Evolutionary conservation across 2,888 invertebrate genomes (phyloP).

Genomic region (Malthinus seriepunctatus): DNA sequence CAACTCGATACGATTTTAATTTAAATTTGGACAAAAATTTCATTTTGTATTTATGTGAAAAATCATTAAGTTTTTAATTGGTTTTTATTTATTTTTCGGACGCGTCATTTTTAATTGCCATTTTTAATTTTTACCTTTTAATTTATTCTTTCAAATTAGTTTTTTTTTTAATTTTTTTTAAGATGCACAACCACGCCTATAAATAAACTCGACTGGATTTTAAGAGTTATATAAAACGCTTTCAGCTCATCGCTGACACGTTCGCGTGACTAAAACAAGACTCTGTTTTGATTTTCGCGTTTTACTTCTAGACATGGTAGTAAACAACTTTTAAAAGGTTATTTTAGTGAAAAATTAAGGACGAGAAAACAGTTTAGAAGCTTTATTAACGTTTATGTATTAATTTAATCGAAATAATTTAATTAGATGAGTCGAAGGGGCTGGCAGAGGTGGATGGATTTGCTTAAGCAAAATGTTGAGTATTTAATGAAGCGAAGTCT

Average conservation of each 20-base stretch:
- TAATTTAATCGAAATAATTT: neutral
- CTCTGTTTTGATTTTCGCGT: conserved; percentile 9
- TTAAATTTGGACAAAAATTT: too few species aligned
- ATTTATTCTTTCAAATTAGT: neutral
- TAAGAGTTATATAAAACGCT: conserved; percentile 6
- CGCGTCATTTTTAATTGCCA: too few species aligned
- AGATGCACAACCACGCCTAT: neutral
- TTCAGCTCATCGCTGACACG: conserved; percentile 10
- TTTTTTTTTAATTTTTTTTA: neutral
- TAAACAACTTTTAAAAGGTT: conserved; percentile 1
- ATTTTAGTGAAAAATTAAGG: conserved; percentile 4
- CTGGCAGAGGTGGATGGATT: too few species aligned
- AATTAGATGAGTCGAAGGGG: neutral
- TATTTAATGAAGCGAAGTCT: too few species aligned
- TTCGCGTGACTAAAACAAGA: conserved; percentile 10
- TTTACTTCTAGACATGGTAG: conserved; percentile 4
- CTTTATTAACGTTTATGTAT: neutral
- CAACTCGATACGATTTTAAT: too few species aligned
- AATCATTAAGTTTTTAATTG: too few species aligned
- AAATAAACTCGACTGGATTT: neutral
- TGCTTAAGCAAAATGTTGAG: too few species aligned
- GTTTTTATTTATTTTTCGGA: too few species aligned
- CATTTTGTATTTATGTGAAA: too few species aligned
- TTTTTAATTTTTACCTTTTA: neutral
- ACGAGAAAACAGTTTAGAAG: neutral